Base-by-base conservation (phyloP, 2,888 invertebrate species). In the Eupithecia abbreviata region DNA sequence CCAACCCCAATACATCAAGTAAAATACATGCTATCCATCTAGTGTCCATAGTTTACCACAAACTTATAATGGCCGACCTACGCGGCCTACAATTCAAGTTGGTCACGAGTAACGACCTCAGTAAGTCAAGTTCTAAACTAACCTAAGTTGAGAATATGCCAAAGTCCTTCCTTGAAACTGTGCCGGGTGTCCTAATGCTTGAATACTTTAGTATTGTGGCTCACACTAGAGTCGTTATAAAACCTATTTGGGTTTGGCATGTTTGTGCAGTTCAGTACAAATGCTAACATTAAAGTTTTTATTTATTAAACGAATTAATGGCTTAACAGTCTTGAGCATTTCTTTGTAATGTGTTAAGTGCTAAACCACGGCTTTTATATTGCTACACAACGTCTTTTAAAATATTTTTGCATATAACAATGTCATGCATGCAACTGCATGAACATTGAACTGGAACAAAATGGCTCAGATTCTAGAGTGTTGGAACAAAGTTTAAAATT, bases 161-260 rank as follows among this genome's bases (percentile, higher is more conserved):
- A 84, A 83, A 80, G 79, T 75, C 77, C 75, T 74, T 66, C 43
- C 65, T 62, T 76, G 79, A 81, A 79, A 84, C 84, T 83, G 84
- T 84, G 86, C 85, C 84, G 84, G 82, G 77, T 13, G 75, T 78
- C 77, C 77, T 67, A 82, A 80, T 79, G 79, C 79, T 82, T 83
- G 77, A 85, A 85, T 83, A 84, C 78, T 85, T 85, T 84, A 86
- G 83, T 66, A 75, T 83, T 71, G 77, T 84, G 76, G 81, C 82
- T 79, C 77, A 75, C 12, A n/a, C 7, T 45, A n/a, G 45, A 7
- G 45, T 10, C 3, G 43, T n/a, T n/a, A n/a, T 4, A 68, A 15
- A 43, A 45, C 13, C 45, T 68, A 4, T n/a, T 43, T n/a, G 45
- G 0, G 45, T 42, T 43, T 45, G n/a, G 4, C n/a, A 10, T 4